Evolutionary conservation across 2,888 invertebrate genomes (phyloP).

Genomic region (Perizoma affinitatum): DNA sequence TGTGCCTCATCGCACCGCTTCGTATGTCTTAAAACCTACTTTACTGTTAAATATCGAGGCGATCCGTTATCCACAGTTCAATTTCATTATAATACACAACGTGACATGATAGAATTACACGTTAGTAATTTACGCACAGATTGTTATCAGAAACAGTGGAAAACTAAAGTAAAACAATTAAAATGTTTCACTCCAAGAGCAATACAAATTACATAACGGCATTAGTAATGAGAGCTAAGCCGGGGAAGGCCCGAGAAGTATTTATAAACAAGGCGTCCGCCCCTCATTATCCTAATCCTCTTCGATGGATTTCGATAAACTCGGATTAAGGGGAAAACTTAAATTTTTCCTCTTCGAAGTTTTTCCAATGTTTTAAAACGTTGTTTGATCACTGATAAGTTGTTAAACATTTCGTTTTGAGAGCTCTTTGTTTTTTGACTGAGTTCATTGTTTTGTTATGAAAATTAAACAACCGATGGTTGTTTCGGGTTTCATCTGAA

Average conservation of each 20-base stretch:
- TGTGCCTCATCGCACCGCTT: too few relatives aligned
- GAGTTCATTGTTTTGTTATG: conserved; percentile 20
- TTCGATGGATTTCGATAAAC: conserved; percentile 43
- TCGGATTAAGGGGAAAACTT: conserved; percentile 41
- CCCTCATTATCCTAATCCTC: conserved; percentile 50
- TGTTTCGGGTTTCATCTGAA: too few relatives aligned
- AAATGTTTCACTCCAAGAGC: conserved; percentile 18
- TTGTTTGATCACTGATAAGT: conserved; percentile 49
- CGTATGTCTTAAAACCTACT: too few relatives aligned
- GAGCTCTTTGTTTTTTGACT: conserved; percentile 32
- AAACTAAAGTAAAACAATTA: conserved; percentile 5
- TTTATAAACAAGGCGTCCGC: conserved; percentile 44
- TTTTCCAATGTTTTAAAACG: conserved; percentile 46
- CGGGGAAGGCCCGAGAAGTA: conserved; percentile 37
- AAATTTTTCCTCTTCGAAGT: conserved; percentile 43
- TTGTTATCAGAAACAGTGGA: neutral
- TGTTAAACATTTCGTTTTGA: conserved; percentile 45
- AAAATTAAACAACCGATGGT: too few relatives aligned
- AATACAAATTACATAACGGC: conserved; percentile 31
- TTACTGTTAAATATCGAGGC: too few relatives aligned
- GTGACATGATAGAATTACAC: too few relatives aligned
- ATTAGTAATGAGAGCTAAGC: conserved; percentile 29
- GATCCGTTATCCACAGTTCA: too few relatives aligned
- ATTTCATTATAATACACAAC: too few relatives aligned
- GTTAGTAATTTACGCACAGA: too few relatives aligned